phyloP scores from a whole-genome alignment of 1,140 invertebrate species.

The Pantala flavescens region DNA sequence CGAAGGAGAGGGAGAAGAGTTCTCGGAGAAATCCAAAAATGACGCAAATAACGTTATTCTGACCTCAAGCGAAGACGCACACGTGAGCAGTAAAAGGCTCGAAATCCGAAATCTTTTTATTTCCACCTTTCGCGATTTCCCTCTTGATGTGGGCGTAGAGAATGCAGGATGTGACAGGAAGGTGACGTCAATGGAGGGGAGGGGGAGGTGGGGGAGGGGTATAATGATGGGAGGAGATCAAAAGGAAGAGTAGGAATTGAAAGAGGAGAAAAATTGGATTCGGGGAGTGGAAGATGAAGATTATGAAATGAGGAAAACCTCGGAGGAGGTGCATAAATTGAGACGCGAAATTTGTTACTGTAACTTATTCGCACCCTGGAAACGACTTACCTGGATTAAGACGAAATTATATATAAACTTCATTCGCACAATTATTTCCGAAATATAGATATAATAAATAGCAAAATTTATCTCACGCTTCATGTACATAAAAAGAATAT shows the following conservation, averaged over 20 bases:
- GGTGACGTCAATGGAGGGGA: slow-evolving; percentile 7
- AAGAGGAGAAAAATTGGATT: not conserved
- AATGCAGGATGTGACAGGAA: not conserved
- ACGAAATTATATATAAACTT: too few relatives aligned
- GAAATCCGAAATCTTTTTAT: slow-evolving; percentile 1
- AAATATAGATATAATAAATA: too few relatives aligned
- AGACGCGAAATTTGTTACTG: too few relatives aligned
- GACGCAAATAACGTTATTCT: slow-evolving; percentile 1
- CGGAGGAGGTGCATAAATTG: too few relatives aligned
- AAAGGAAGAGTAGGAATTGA: not conserved
- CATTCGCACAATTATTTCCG: too few relatives aligned
- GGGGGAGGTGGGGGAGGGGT: not conserved
- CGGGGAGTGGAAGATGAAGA: not conserved
- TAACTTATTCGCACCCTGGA: too few relatives aligned
- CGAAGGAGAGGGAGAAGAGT: not conserved
- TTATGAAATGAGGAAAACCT: too few relatives aligned
- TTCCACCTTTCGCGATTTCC: not conserved
- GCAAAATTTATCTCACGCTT: too few relatives aligned
- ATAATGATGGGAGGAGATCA: not conserved
- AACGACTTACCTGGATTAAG: too few relatives aligned
- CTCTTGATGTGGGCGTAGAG: not conserved
- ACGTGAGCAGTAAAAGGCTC: not conserved
- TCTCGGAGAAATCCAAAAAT: not conserved
- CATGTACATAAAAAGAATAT: too few relatives aligned
- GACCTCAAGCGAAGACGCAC: not conserved